Evolutionary conservation across 1,140 invertebrate genomes (phyloP).

Genomic region (Brachionus sp.): DNA sequence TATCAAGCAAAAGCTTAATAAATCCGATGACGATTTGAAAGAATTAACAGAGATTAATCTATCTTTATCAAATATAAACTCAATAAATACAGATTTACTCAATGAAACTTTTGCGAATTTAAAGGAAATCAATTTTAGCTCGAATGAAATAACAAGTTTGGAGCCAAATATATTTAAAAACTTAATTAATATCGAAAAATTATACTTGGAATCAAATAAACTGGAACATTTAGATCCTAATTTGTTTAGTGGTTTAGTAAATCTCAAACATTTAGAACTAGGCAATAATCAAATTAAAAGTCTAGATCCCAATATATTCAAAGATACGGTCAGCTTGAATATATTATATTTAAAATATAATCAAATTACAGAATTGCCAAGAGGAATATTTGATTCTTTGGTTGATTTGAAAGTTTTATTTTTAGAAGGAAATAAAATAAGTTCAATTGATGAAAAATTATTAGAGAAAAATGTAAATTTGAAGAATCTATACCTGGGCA

Average conservation of each 20-base stretch:
- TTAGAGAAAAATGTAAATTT: not conserved
- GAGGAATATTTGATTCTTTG: not conserved
- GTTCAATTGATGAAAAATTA: not conserved
- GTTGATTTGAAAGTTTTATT: not conserved
- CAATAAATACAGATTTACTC: not conserved
- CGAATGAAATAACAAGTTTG: not conserved
- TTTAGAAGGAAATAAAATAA: not conserved
- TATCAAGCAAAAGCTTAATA: not conserved
- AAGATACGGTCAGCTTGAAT: not conserved
- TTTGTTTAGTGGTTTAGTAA: not conserved
- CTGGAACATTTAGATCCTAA: not conserved
- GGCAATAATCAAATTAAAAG: not conserved
- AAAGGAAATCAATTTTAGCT: not conserved
- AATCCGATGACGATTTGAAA: not conserved
- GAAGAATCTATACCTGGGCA: not conserved
- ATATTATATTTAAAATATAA: not conserved
- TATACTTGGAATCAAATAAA: not conserved
- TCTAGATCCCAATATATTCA: not conserved
- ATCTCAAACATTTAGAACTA: not conserved
- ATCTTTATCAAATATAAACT: not conserved
- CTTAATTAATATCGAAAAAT: not conserved
- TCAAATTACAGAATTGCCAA: not conserved
- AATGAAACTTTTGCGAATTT: not conserved
- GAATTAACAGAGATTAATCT: not conserved
- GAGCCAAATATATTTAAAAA: not conserved